These are phyloP conservation scores for Argyra leucocephala DNA, from an alignment of 2,888 invertebrate genomes.

Conservation along the genomic window DNA sequence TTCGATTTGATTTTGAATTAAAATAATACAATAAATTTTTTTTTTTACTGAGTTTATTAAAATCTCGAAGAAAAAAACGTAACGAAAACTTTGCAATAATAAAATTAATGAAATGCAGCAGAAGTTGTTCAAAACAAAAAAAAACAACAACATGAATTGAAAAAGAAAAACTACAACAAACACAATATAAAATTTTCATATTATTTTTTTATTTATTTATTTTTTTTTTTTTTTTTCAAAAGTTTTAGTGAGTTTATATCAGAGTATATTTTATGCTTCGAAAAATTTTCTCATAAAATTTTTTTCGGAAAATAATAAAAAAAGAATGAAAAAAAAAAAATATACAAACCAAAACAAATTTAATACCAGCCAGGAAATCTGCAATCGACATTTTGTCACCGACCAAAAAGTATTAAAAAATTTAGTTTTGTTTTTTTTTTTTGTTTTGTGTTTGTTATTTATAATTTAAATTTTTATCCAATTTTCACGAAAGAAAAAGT, in stretches of 20 bases:
- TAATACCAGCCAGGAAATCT: constrained; percentile 6
- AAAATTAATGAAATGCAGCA: too few relatives aligned
- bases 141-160: background rate
- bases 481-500: background rate
- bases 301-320: too few relatives aligned
- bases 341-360: too few relatives aligned
- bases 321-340: too few relatives aligned
- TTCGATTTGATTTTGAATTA: too few relatives aligned
- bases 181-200: too few relatives aligned
- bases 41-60: too few relatives aligned
- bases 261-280: background rate
- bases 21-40: too few relatives aligned
- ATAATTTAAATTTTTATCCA: constrained; percentile 6
- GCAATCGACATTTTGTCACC: constrained; percentile 3
- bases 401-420: background rate
- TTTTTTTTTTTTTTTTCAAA: background rate
- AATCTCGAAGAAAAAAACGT: too few relatives aligned
- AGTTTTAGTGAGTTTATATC: background rate
- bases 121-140: background rate
- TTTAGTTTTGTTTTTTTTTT: background rate
- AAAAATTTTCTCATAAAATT: background rate
- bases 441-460: background rate
- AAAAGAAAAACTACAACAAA: background rate
- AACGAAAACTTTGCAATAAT: too few relatives aligned
- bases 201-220: background rate